Percentiles rank a stretch among this genome's conserved stretches.
Evolutionary conservation across 2,888 invertebrate species (phyloP).

Genomic region (Chromoteleia sp.): DNA sequence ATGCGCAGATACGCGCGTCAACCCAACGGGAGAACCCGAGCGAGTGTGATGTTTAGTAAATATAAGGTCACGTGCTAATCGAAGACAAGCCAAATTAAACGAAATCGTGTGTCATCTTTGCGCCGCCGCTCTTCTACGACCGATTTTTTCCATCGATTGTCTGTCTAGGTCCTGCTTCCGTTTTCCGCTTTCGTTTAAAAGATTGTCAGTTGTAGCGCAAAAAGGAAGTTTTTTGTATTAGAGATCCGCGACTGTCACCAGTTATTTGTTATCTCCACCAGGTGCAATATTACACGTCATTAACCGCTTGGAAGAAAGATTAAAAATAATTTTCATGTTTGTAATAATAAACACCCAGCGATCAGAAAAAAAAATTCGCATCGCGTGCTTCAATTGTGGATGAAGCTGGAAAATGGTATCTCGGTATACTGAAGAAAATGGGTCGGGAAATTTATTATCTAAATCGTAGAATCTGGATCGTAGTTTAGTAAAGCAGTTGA

Average conservation of each 20-base stretch:
- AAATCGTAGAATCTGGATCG: no score
- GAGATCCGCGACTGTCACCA: constrained; percentile 5
- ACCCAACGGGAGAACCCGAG: constrained; percentile 68
- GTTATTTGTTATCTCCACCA: constrained; percentile 9
- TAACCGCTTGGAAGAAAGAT: constrained; percentile 15
- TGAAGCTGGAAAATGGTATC: neutral
- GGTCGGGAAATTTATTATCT: no score
- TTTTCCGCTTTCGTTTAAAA: constrained; percentile 14
- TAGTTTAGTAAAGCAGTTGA: no score
- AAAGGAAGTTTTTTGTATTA: neutral
- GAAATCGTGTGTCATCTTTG: constrained; percentile 19
- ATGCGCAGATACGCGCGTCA: constrained; percentile 68
- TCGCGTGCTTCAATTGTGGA: neutral
- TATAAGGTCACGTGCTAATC: constrained; percentile 82
- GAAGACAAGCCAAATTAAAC: constrained; percentile 78
- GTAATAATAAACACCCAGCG: neutral
- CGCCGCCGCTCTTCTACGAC: neutral
- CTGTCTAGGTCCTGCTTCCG: constrained; percentile 26
- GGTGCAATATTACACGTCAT: constrained; percentile 21
- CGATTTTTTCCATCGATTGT: constrained; percentile 5
- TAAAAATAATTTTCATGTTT: constrained; percentile 34
- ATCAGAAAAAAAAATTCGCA: neutral
- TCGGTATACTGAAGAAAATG: neutral
- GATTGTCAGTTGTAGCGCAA: constrained; percentile 13
- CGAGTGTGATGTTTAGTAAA: constrained; percentile 80